Percentiles rank a stretch among this genome's conserved stretches.
Conservation (phyloP, 2,113 vertebrate species). For the Saimiri boliviensis region DNA sequence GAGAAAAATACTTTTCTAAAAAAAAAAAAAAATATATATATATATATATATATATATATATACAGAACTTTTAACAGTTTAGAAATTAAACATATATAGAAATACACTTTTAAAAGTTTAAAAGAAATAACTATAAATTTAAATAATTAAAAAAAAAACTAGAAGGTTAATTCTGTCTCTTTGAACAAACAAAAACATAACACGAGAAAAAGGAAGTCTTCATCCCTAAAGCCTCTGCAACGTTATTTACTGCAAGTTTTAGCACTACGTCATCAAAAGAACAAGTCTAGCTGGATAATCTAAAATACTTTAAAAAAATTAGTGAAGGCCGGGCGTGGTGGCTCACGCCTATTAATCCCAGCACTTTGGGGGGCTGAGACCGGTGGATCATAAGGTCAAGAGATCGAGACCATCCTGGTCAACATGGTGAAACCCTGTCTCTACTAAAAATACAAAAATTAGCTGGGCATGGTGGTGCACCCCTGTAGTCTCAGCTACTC, state of each 20-base stretch:
- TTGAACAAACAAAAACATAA: constrained; percentile 19
- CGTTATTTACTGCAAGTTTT: constrained; percentile 46
- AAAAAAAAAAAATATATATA: no score
- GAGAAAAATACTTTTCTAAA: neutral
- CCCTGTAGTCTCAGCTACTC: no score
- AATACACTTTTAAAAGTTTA: neutral
- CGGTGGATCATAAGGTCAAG: no score
- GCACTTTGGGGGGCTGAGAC: no score
- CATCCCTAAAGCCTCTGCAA: neutral
- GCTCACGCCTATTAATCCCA: no score
- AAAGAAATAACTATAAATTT: constrained; percentile 11
- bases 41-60: neutral
- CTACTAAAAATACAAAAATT: no score
- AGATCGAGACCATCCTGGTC: no score
- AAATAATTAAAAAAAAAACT: constrained; percentile 34
- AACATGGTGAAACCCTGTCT: no score
- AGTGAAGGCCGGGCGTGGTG: no score
- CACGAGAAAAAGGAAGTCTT: neutral
- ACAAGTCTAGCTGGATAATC: constrained; percentile 33
- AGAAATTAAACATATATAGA: constrained; percentile 16
- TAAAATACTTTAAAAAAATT: constrained; percentile 30
- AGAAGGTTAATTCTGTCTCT: neutral
- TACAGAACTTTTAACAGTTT: neutral
- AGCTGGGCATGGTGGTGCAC: no score
- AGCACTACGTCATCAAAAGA: neutral